Base-by-base conservation (phyloP, 2,888 invertebrate genomes). In the Xylocampa areola region DNA sequence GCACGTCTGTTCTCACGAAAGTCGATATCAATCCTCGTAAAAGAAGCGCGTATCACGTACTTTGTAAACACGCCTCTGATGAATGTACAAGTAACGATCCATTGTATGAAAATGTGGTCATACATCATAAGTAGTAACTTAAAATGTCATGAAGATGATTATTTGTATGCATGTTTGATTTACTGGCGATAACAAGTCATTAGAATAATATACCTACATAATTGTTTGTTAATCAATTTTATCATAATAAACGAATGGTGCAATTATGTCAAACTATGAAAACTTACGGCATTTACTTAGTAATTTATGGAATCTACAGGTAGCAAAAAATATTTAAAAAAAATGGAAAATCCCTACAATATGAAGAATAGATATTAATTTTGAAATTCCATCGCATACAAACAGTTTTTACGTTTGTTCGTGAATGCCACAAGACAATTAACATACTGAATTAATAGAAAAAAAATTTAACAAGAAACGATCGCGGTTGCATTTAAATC, bases 101-200 rank as follows among this genome's bases (percentile, higher is more conserved):
- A 79, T 77, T 79, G 77, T 77, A 66, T 77, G 67, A 77, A 77
- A 77, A 73, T 71, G 54, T 49, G 33, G 33, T 49, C 55, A 67
- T 67, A 48, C 48, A 75, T 76, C 61, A 51, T 41, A 21, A 30
- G 39, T 11, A 49, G 50, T 53, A 47, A 68, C 54, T 70, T 45
- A 33, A 59, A 74, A 63, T 67, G 62, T 60, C 61, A 52, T 43
- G 29, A 13, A 45, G 29, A 30, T 32, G 53, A 61, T 62, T 54
- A 43, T 48, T 55, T 48, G 32, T 51, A 58, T 51, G 47, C 33
- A 40, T 59, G 37, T 59, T 60, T 66, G 63, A 64, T 59, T 61
- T 69, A 52, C 67, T 47, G 63, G n/a, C 51, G 59, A 60, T 76
- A 54, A 62, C 40, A 36, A 55, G 19, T 43, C 54, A 70, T 76